These are phyloP conservation scores for Hestina assimilis DNA, from an alignment of 1,140 invertebrate species.

Conservation along the genomic window DNA sequence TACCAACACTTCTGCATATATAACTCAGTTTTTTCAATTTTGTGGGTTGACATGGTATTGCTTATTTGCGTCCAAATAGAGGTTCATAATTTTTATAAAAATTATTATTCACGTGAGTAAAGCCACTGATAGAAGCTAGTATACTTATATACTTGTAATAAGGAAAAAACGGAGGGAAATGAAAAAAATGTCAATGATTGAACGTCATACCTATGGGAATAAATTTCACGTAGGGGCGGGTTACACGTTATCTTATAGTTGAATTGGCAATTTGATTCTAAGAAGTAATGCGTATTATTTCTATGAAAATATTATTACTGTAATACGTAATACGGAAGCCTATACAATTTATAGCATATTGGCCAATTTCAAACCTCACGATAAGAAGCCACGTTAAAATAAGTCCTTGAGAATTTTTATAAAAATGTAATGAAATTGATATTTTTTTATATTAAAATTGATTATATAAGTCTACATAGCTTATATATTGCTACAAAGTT, in stretches of 20 bases:
- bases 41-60: no score
- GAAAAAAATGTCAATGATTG: slow-evolving; percentile 74
- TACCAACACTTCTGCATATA: no score
- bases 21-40: no score
- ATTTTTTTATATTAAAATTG: no score
- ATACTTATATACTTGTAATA: slow-evolving; percentile 36
- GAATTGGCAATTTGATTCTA: slow-evolving; percentile 61
- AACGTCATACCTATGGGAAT: slow-evolving; percentile 75
- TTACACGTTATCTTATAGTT: slow-evolving; percentile 50
- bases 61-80: no score
- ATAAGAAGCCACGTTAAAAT: neutral
- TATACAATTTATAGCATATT: slow-evolving; percentile 10
- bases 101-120: no score
- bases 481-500: no score
- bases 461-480: no score
- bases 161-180: slow-evolving; percentile 62
- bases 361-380: slow-evolving; percentile 10
- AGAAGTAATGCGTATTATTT: slow-evolving; percentile 27
- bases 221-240: slow-evolving; percentile 57
- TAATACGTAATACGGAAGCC: slow-evolving; percentile 14
- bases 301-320: slow-evolving; percentile 18
- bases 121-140: no score
- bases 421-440: neutral
- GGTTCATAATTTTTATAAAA: no score
- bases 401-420: neutral